Percentiles rank a stretch among this genome's conserved stretches.
Evolutionary conservation across 2,113 vertebrate species (phyloP).

Genomic region (Hyperopisus bebe): DNA sequence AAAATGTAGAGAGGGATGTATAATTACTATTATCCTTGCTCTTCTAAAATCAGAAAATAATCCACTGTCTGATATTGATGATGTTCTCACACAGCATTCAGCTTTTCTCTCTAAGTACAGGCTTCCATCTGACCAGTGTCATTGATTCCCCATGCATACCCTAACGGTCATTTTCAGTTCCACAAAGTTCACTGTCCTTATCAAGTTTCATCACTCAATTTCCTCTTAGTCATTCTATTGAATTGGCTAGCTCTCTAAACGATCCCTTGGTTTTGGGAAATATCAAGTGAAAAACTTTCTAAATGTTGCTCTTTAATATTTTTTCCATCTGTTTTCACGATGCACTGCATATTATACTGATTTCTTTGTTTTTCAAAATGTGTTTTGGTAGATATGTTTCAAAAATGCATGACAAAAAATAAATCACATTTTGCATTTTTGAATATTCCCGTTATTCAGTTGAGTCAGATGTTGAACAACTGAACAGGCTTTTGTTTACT

Average conservation of each 20-base stretch:
- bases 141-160: neutral
- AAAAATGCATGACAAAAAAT: neutral
- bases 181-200: neutral
- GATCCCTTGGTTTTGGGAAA: neutral
- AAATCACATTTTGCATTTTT: neutral
- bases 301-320: neutral
- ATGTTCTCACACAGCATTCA: neutral
- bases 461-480: neutral
- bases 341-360: neutral
- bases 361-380: neutral
- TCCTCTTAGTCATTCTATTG: neutral
- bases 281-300: neutral
- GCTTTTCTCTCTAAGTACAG: neutral
- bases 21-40: neutral
- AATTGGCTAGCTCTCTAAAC: neutral
- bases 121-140: neutral
- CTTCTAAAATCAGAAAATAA: neutral
- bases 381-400: neutral
- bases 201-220: neutral
- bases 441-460: neutral
- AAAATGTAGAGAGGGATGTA: neutral
- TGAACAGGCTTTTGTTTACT: neutral
- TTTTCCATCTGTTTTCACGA: neutral
- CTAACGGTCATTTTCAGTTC: slow-evolving; percentile 1
- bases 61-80: neutral